Conservation (phyloP, 2,888 invertebrate species). For the Horisme vitalbata region DNA sequence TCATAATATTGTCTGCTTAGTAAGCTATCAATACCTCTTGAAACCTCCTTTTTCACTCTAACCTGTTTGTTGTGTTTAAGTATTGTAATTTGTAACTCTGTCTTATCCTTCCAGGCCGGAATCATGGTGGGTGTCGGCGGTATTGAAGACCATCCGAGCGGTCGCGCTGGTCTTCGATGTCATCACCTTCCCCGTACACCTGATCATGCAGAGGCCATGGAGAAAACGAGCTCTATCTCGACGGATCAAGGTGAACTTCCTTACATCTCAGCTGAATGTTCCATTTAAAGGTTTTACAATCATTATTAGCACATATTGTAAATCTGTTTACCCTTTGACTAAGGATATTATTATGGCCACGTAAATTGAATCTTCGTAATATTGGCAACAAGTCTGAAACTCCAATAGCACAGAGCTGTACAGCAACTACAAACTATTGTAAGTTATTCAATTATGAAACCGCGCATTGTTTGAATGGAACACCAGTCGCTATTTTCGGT, state of each 20-base stretch:
- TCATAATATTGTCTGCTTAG: too few species aligned
- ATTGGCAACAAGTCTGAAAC: background rate
- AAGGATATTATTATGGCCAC: too few species aligned
- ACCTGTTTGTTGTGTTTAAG: background rate
- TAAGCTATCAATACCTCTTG: background rate
- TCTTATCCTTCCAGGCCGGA: conserved; percentile 79
- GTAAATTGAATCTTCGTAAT: background rate
- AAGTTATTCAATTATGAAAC: conserved; percentile 24
- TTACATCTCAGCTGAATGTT: background rate
- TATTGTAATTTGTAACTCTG: background rate
- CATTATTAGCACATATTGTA: too few species aligned
- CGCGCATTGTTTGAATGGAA: conserved; percentile 19
- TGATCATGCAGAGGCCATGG: conserved; percentile 94
- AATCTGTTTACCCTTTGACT: too few species aligned
- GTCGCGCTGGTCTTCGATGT: conserved; percentile 94
- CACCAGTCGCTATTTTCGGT: conserved; percentile 40
- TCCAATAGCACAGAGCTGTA: too few species aligned
- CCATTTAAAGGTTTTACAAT: too few species aligned
- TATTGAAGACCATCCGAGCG: conserved; percentile 90
- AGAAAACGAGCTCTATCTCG: conserved; percentile 89
- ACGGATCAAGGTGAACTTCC: conserved; percentile 86
- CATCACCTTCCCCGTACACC: conserved; percentile 94
- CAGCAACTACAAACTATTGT: conserved; percentile 1
- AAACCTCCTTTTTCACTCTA: background rate
- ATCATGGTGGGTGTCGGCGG: conserved; percentile 86